Percentiles rank a stretch among this genome's conserved stretches.
These are phyloP conservation scores for Amblyjoppa proteus DNA, from an alignment of 2,888 invertebrate genomes.

Conservation along the genomic window DNA sequence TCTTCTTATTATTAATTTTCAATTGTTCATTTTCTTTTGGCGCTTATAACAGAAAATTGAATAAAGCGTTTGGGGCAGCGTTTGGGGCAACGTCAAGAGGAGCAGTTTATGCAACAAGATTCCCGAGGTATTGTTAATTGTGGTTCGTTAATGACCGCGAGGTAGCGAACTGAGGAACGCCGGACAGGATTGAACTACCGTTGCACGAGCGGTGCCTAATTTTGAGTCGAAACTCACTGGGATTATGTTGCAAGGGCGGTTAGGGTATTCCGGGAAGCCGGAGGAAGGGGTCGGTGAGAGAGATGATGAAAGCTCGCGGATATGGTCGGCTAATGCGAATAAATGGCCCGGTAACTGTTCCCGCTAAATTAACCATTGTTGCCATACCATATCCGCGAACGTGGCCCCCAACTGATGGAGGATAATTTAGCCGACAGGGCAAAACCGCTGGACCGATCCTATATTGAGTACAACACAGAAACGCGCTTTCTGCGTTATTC, in stretches of 20 bases:
- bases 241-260: constrained; percentile 48
- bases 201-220: constrained; percentile 33
- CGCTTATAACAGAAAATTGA: too few species aligned
- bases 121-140: background rate
- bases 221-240: constrained; percentile 38
- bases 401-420: constrained; percentile 80
- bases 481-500: constrained; percentile 75
- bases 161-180: constrained; percentile 5
- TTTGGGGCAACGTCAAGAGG: background rate
- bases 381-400: constrained; percentile 74
- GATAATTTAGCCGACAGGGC: constrained; percentile 79
- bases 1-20: too few species aligned
- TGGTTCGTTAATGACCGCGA: background rate
- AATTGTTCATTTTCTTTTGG: background rate
- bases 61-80: too few species aligned
- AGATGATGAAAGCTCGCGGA: constrained; percentile 63
- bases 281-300: constrained; percentile 7
- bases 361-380: constrained; percentile 82
- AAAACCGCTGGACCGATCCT: constrained; percentile 72
- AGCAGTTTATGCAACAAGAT: background rate
- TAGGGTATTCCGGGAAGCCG: constrained; percentile 35
- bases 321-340: constrained; percentile 79
- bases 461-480: constrained; percentile 70
- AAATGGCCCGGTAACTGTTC: constrained; percentile 77
- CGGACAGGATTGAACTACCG: constrained; percentile 2